Conservation (phyloP, 1,140 invertebrate genomes). For the Batillaria attramentaria region DNA sequence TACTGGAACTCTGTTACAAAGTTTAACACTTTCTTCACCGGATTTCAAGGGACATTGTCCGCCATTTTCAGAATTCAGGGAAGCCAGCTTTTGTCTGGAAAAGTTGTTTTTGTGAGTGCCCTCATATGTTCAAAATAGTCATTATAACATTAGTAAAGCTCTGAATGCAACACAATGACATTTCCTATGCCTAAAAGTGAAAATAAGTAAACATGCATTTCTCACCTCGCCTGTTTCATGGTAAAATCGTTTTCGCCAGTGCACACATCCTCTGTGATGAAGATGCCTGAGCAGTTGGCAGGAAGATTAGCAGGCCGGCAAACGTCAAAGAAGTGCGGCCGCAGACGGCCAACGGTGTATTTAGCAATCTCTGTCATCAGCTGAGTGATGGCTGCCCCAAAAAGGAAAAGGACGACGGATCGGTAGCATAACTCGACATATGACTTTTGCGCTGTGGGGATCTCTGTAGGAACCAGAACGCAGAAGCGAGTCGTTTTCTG, state of each 20-base stretch:
- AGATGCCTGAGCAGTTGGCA: slow-evolving; percentile 40
- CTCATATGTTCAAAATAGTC: too few species aligned
- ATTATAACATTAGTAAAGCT: background rate
- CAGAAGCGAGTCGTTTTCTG: slow-evolving; percentile 17
- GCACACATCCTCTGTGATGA: slow-evolving; percentile 44
- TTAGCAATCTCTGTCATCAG: slow-evolving; percentile 91
- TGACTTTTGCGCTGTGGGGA: background rate
- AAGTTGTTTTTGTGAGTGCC: too few species aligned
- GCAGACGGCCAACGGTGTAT: slow-evolving; percentile 89
- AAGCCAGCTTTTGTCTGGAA: too few species aligned
- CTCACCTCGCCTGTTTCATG: slow-evolving; percentile 49
- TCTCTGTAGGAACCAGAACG: background rate
- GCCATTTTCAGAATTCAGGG: too few species aligned
- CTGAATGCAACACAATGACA: too few species aligned
- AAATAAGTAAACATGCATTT: too few species aligned
- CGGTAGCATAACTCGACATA: slow-evolving; percentile 29
- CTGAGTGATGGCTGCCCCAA: slow-evolving; percentile 83
- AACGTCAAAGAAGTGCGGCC: slow-evolving; percentile 90
- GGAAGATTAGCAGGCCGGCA: slow-evolving; percentile 66
- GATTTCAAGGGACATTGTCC: too few species aligned
- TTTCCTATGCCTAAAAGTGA: too few species aligned
- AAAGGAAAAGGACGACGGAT: slow-evolving; percentile 80
- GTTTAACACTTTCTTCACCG: too few species aligned
- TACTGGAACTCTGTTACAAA: too few species aligned
- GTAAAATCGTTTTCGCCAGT: slow-evolving; percentile 25